Evolutionary conservation across 2,888 invertebrate species (phyloP).

Genomic region (Ormyrus pomaceus): DNA sequence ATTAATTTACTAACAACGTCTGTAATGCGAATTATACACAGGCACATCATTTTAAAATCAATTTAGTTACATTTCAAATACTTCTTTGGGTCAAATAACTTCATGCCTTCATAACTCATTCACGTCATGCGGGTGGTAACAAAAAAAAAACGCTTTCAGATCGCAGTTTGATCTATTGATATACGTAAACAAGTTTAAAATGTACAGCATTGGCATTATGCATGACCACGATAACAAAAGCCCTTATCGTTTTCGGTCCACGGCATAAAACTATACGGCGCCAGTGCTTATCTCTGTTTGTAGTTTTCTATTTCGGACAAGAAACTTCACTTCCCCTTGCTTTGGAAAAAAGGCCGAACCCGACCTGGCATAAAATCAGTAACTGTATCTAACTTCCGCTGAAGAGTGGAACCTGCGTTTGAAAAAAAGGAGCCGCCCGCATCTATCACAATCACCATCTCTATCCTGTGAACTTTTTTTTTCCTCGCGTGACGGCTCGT

Average conservation of each 20-base stretch:
- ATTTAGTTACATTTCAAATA: too few species aligned
- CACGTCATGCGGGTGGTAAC: too few species aligned
- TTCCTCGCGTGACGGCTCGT: not conserved
- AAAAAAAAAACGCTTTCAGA: too few species aligned
- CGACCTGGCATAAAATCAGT: not conserved
- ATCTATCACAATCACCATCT: slow-evolving; percentile 1
- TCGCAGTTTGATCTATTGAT: too few species aligned
- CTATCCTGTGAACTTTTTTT: not conserved
- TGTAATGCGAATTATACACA: too few species aligned
- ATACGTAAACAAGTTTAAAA: not conserved
- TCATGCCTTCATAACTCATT: too few species aligned
- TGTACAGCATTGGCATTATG: slow-evolving; percentile 7
- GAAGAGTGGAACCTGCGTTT: slow-evolving; percentile 15
- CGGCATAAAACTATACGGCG: not conserved
- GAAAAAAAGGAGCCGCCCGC: slow-evolving; percentile 1
- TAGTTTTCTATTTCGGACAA: slow-evolving; percentile 26
- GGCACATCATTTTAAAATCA: too few species aligned
- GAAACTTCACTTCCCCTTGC: slow-evolving; percentile 10
- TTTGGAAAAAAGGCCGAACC: not conserved
- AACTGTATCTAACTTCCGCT: slow-evolving; percentile 24
- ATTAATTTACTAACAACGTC: too few species aligned
- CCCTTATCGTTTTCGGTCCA: slow-evolving; percentile 4
- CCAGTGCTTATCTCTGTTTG: slow-evolving; percentile 30
- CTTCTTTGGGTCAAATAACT: too few species aligned
- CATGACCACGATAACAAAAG: not conserved